These are phyloP conservation scores for zebrafish (Danio rerio) DNA, from an alignment of 2,113 vertebrate genomes.

Conservation along the genomic window GRCz12tu NC_133180.1:19258501-19259000, in stretches of 20 bases:
- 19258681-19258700: slow-evolving; percentile 31
- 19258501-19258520: not conserved
- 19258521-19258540: not conserved
- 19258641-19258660: slow-evolving; percentile 17
- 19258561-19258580: not conserved
- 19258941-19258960: not conserved
- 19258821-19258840: slow-evolving; percentile 8
- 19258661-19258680: slow-evolving; percentile 15
- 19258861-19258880: slow-evolving; percentile 27
- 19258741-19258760: slow-evolving; percentile 26
- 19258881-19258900: slow-evolving; percentile 2
- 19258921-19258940: not conserved
- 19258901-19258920: not conserved
- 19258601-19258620: not conserved
- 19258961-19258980: slow-evolving; percentile 26
- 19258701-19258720: slow-evolving; percentile 8
- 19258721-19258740: not conserved
- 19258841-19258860: slow-evolving; percentile 28
- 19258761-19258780: not conserved
- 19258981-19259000: slow-evolving; percentile 4
- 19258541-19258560: not conserved
- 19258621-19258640: not conserved
- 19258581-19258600: not conserved
- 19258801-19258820: slow-evolving; percentile 17
- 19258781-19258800: slow-evolving; percentile 5